phyloP scores from a whole-genome alignment of 2,888 invertebrate species.

The Epistrophe grossulariae region DNA sequence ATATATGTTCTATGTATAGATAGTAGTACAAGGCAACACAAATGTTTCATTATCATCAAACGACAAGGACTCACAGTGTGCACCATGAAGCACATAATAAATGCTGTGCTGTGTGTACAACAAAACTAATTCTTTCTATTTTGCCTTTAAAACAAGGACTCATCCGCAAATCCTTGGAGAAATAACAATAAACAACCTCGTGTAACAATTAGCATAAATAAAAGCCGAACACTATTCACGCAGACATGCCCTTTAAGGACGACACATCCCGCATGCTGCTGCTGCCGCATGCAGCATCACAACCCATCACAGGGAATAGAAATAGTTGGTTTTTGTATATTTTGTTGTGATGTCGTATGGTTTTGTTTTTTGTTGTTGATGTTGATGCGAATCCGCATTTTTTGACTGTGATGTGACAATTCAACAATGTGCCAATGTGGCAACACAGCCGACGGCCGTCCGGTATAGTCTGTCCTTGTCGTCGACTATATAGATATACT shows the following conservation, averaged over 20 bases:
- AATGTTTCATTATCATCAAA: conserved; percentile 74
- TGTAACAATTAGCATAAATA: conserved; percentile 73
- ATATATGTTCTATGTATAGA: background rate
- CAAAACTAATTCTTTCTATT: conserved; percentile 51
- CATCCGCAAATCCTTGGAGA: conserved; percentile 61
- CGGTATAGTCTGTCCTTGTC: conserved; percentile 23
- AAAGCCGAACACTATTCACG: conserved; percentile 64
- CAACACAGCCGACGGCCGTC: conserved; percentile 56
- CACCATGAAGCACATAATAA: conserved; percentile 68
- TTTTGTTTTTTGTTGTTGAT: conserved; percentile 1
- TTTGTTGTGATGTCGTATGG: background rate
- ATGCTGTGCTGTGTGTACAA: conserved; percentile 30
- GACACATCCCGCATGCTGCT: conserved; percentile 41
- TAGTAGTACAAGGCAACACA: conserved; percentile 56
- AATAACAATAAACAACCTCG: conserved; percentile 72
- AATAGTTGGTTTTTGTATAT: background rate
- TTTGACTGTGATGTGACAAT: conserved; percentile 60
- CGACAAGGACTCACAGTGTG: conserved; percentile 56
- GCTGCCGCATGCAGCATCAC: conserved; percentile 30
- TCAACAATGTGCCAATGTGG: conserved; percentile 55
- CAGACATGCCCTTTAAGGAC: conserved; percentile 71
- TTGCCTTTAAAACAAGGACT: conserved; percentile 54
- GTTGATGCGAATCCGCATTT: conserved; percentile 48
- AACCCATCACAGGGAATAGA: background rate
- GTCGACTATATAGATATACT: background rate